A percentile compares a stretch with the other conserved stretches of the same genome.
Evolutionary conservation across 2,797 vertebrate genomes (phyloP).

Genomic region (Numenius phaeopus): DNA sequence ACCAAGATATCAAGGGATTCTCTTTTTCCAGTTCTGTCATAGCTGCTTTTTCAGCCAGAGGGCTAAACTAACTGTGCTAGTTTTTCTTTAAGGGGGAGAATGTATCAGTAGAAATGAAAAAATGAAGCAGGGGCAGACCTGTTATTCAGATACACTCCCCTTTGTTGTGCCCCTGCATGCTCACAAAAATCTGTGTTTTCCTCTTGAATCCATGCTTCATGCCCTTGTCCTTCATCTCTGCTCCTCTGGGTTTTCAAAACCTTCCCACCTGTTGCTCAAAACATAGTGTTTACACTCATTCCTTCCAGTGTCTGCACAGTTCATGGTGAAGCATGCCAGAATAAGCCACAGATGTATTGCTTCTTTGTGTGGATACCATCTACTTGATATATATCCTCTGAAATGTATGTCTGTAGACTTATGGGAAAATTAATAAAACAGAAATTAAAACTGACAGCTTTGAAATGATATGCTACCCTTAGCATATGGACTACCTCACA

Average conservation of each 20-base stretch:
- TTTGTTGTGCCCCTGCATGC: not conserved
- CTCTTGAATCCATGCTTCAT: not conserved
- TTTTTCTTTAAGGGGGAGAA: not conserved
- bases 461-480: constrained; percentile 79
- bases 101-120: not conserved
- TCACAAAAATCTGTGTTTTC: not conserved
- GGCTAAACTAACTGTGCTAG: not conserved
- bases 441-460: constrained; percentile 82
- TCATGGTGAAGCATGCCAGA: not conserved
- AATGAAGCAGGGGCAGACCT: not conserved
- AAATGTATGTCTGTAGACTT: constrained; percentile 76
- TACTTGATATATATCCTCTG: constrained; percentile 69
- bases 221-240: not conserved
- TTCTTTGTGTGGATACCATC: constrained; percentile 71
- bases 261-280: not conserved
- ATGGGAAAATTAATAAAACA: constrained; percentile 82
- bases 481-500: constrained; percentile 81
- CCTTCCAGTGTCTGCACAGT: not conserved
- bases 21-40: not conserved
- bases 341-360: constrained; percentile 31
- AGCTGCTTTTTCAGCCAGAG: not conserved
- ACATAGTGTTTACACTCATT: not conserved
- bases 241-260: not conserved
- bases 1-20: not conserved
- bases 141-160: not conserved